A percentile compares a stretch with the other conserved stretches of the same genome.
Conservation (phyloP, 2,888 invertebrate species). For the Caenorhabditis panamensis region DNA sequence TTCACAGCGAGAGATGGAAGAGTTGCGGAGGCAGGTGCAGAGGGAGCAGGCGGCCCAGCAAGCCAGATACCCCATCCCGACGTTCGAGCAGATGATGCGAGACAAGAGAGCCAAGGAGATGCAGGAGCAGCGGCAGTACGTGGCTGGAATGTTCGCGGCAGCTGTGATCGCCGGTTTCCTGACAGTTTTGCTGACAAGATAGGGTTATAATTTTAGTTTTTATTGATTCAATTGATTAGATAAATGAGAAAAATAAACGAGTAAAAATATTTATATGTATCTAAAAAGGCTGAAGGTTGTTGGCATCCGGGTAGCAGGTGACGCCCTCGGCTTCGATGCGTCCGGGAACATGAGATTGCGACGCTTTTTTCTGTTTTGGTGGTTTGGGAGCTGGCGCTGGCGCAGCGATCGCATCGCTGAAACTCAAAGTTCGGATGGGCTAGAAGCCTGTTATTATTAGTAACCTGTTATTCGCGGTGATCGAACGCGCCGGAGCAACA, state of each 20-base stretch:
- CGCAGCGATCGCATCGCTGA: no score
- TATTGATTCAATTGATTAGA: background rate
- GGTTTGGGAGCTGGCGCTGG: no score
- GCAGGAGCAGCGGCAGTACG: slow-evolving; percentile 62
- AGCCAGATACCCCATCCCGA: slow-evolving; percentile 73
- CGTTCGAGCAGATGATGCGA: slow-evolving; percentile 75
- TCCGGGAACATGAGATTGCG: no score
- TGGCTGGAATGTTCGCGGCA: slow-evolving; percentile 62
- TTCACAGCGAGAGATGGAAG: slow-evolving; percentile 74
- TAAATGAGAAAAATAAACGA: background rate
- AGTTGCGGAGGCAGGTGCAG: slow-evolving; percentile 70
- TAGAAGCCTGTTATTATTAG: no score
- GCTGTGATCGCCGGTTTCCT: slow-evolving; percentile 53
- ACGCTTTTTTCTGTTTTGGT: no score
- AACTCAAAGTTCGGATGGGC: no score
- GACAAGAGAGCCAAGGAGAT: slow-evolving; percentile 66
- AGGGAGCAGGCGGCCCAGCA: slow-evolving; percentile 70
- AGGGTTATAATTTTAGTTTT: background rate
- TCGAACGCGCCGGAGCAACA: no score
- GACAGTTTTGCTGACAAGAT: slow-evolving; percentile 49
- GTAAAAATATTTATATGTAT: no score
- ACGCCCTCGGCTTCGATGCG: no score
- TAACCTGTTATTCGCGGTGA: no score
- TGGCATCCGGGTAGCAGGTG: no score
- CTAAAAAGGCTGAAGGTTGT: no score